A percentile compares a stretch with the other conserved stretches of the same genome.
These are phyloP conservation scores for Morone chrysops DNA, from an alignment of 2,113 vertebrate genomes.

Conservation along the genomic window DNA sequence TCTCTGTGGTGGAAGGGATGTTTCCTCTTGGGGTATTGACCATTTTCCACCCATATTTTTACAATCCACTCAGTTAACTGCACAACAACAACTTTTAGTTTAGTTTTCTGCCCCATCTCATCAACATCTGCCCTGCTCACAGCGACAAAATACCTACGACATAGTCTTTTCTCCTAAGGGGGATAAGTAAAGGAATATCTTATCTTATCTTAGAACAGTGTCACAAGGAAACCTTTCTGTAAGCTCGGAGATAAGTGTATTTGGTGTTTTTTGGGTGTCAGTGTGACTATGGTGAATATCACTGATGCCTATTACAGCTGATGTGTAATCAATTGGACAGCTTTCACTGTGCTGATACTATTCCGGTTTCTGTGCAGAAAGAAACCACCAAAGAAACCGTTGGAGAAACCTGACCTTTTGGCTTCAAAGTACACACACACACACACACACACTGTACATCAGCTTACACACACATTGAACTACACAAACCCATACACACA, in stretches of 20 bases:
- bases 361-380: constrained; percentile 23
- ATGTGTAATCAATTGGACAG: constrained; percentile 31
- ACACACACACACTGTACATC: background rate
- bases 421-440: background rate
- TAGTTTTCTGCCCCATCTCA: background rate
- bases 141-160: too few species aligned
- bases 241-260: background rate
- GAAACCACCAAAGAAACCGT: constrained; percentile 35
- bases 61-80: background rate
- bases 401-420: constrained; percentile 38
- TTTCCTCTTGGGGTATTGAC: background rate
- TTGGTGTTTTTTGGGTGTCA: background rate
- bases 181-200: too few species aligned
- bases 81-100: background rate
- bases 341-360: constrained; percentile 31
- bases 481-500: constrained; percentile 7
- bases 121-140: too few species aligned
- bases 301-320: constrained; percentile 30
- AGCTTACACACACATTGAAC: constrained; percentile 7
- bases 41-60: constrained; percentile 5
- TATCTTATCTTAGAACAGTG: background rate
- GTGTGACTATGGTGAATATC: background rate
- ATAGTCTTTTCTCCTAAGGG: too few species aligned
- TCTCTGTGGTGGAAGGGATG: background rate
- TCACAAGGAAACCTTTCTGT: background rate